Evolutionary conservation across 2,888 invertebrate genomes (phyloP), one percentile per base, ranked within the genome.

Genomic region (Acrocera orbiculus): DNA sequence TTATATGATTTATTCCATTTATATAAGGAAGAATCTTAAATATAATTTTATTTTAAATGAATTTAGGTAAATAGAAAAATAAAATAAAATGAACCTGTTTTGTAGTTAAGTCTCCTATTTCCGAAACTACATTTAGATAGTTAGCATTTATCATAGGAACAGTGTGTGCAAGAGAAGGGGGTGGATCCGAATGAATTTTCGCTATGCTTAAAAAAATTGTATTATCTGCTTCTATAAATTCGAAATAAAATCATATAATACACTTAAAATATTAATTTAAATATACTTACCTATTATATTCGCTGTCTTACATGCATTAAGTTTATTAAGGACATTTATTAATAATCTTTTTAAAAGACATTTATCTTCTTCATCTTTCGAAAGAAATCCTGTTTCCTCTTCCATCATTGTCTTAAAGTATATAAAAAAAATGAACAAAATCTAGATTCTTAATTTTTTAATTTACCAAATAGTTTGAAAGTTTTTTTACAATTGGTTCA

Each of bases 31-130:
- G 40, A 29, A 53, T 55, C 58, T 55, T 16, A 3, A 38, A 30
- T 5, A 27, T 24, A 28, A 19, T 15, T 10, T 4, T 19, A 5
- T 4, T 14, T 7, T 31, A 27, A 27, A 15, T 10, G 10, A 27
- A 8, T 7, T 10, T 3, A 19, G 7, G 9, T 10, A 17, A 14
- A 30, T 10, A 16, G n/a, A n/a, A n/a, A n/a, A n/a, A n/a, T n/a
- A n/a, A n/a, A n/a, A n/a, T n/a, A n/a, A n/a, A n/a, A n/a, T 10
- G 19, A 27, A 83, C 85, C 70, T 90, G 90, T 55, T 87, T 79
- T 1, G 93, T 92, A 2, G 92, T 92, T 20, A 93, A 69, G 54
- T 93, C 93, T 90, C 92, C 92, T 39, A 82, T 77, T 25, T 80
- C 75, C 5, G 69, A 64, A 30, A 71, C 68, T 19, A 73, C 72